phyloP scores from a whole-genome alignment of 2,797 vertebrate genomes.

The Coregonus sp. region DNA sequence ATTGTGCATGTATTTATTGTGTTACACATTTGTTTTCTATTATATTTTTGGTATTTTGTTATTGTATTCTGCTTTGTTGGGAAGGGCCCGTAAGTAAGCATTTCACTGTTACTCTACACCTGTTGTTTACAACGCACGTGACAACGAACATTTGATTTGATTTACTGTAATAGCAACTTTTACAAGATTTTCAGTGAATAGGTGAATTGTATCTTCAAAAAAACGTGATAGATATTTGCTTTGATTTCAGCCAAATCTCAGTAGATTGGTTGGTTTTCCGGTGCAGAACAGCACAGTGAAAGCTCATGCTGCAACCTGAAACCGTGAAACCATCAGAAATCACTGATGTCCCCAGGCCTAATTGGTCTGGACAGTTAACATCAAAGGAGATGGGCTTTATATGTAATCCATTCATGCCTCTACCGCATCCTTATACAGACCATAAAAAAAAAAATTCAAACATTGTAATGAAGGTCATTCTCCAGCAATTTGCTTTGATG shows the following conservation, averaged over 20 bases:
- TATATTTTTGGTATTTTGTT: background rate
- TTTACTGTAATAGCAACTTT: conserved; percentile 29
- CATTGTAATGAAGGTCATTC: conserved; percentile 75
- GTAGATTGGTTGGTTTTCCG: conserved; percentile 42
- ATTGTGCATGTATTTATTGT: too few species aligned
- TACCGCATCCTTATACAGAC: conserved; percentile 56
- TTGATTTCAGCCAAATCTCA: conserved; percentile 52
- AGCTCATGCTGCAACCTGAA: conserved; percentile 53
- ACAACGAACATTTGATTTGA: too few species aligned
- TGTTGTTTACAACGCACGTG: too few species aligned
- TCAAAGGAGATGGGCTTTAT: conserved; percentile 74
- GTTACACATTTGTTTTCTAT: too few species aligned
- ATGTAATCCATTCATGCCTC: conserved; percentile 69
- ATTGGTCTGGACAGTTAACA: conserved; percentile 77
- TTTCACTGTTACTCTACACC: too few species aligned
- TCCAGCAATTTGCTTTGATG: conserved; percentile 72
- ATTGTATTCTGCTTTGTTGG: too few species aligned
- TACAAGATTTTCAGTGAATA: conserved; percentile 26
- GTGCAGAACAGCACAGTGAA: conserved; percentile 42
- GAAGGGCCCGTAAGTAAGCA: too few species aligned
- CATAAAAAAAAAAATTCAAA: conserved; percentile 58
- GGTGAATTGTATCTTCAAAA: conserved; percentile 12
- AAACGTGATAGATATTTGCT: conserved; percentile 39
- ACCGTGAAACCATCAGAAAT: conserved; percentile 64
- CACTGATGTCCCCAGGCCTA: conserved; percentile 66